Conservation (phyloP, 2,113 vertebrate genomes). For the Hypanus sabinus region DNA sequence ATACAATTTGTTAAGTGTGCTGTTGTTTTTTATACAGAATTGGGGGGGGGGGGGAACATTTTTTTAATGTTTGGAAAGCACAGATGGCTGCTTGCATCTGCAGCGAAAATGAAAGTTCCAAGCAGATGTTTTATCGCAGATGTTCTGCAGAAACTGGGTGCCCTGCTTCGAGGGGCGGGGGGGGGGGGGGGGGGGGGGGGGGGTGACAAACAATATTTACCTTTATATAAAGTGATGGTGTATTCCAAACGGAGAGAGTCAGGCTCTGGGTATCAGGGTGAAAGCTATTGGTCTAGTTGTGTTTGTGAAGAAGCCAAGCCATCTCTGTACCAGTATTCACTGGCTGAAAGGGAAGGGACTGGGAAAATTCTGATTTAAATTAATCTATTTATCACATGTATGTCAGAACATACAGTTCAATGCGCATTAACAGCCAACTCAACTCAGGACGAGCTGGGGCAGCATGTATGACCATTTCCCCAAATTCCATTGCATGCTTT, state of each 20-base stretch:
- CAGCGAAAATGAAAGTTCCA: not conserved
- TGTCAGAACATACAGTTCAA: no score
- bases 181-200: no score
- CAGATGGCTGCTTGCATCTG: not conserved
- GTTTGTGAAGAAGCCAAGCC: not conserved
- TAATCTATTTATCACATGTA: no score
- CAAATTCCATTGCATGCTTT: not conserved
- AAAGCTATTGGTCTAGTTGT: not conserved
- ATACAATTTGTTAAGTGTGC: not conserved
- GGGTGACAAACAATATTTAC: no score
- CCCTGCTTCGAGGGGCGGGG: not conserved
- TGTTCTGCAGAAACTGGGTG: not conserved
- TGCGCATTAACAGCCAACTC: no score
- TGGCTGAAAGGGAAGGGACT: no score
- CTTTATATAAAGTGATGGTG: no score
- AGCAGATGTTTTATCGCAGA: not conserved
- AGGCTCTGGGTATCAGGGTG: no score
- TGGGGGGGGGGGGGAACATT: no score
- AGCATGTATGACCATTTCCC: not conserved
- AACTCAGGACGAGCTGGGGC: no score
- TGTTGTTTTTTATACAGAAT: not conserved
- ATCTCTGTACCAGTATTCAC: not conserved
- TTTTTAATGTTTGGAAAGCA: not conserved
- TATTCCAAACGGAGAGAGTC: not conserved
- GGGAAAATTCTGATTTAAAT: not conserved